phyloP scores from a whole-genome alignment of 2,113 vertebrate species.

The Campylomormyrus tamandua region DNA sequence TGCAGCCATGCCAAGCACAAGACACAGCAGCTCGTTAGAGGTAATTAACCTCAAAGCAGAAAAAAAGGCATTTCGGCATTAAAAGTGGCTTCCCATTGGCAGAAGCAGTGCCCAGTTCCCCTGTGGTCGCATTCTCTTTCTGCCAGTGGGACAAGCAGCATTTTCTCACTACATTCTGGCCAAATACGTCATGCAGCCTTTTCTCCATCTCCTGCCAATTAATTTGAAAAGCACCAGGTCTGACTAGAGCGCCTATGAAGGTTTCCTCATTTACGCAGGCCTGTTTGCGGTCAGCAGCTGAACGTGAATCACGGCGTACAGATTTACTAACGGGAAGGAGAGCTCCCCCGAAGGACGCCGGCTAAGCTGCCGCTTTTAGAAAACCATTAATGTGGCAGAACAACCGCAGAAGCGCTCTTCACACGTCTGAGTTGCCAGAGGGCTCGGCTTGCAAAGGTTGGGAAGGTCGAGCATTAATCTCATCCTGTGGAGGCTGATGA shows the following conservation, averaged over 20 bases:
- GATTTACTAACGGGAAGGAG: not conserved
- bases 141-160: not conserved
- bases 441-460: not conserved
- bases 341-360: not conserved
- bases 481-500: not conserved
- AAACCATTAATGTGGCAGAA: conserved; percentile 3
- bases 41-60: not conserved
- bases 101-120: not conserved
- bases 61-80: not conserved
- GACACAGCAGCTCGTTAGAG: not conserved
- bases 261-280: not conserved
- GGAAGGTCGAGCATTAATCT: conserved; percentile 1
- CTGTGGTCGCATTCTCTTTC: not conserved
- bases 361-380: not conserved
- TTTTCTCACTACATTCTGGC: not conserved
- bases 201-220: not conserved
- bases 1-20: not conserved
- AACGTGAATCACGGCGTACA: not conserved
- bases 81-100: not conserved
- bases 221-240: not conserved
- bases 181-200: not conserved
- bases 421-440: not conserved
- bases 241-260: not conserved
- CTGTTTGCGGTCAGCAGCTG: not conserved
- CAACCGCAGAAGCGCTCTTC: not conserved